Evolutionary conservation across 2,113 vertebrate genomes (phyloP), one percentile per base, ranked within the genome.

Genomic region (Laterallus jamaicensis): DNA sequence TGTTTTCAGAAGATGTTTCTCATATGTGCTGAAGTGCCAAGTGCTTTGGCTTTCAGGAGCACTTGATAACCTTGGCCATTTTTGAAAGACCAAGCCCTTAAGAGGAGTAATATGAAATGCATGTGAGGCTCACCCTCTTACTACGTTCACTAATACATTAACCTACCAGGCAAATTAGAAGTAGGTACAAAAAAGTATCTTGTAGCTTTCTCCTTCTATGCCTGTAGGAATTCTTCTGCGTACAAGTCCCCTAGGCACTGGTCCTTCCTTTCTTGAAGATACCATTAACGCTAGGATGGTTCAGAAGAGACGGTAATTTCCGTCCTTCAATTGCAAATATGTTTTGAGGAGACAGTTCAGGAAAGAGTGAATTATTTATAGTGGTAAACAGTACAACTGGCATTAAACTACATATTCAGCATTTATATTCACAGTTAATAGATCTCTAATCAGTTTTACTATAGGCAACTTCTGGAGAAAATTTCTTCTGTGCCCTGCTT

Each of bases 81-180:
- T 89, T 71, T 58, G 17, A 19, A 86, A 67, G 50, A 40, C 59
- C 44, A 44, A 58, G 54, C 71, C 50, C 14, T 54, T n/a, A 85
- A 35, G 32, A 82, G 9, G 17, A 67, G 32, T 47, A 40, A 47
- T 29, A 47, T 3, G 6, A 70, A 83, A 79, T 60, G 21, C 1
- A 0, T 32, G 22, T 28, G 28, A 52, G 31, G 4, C 17, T 83
- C 0, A 0, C 6, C 16, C 22, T 86, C 63, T 74, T 64, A 12
- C 42, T 83, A 19, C 29, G 5, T 75, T 82, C 17, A 10, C 47
- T 63, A 20, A 19, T 52, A 13, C 8, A 2, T 47, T 18, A 55
- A 75, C 56, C 67, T 42, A 71, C 32, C 10, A 52, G 44, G 25
- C 52, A 60, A 54, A 71, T 9, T 54, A 56, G 74, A 86, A 79